Conservation (phyloP, 2,113 vertebrate species). For the Lamprotornis superbus region DNA sequence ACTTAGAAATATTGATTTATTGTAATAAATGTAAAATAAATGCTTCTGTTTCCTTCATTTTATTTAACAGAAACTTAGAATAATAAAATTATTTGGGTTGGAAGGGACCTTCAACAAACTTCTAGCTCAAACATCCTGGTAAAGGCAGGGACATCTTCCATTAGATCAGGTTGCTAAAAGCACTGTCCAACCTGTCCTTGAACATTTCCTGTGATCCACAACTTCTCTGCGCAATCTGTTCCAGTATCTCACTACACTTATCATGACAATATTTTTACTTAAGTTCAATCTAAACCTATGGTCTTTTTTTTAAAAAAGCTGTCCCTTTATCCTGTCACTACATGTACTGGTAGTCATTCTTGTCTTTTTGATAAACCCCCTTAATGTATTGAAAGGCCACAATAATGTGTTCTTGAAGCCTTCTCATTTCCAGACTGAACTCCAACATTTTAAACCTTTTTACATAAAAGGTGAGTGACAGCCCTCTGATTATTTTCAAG, state of each 20-base stretch:
- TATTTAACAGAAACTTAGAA: background rate
- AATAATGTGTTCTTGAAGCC: background rate
- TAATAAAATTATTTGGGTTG: background rate
- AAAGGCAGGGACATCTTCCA: background rate
- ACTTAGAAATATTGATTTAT: background rate
- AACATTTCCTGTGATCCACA: background rate
- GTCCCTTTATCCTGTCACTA: background rate
- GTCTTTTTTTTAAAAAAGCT: background rate
- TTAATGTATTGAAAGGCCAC: background rate
- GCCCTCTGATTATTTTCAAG: background rate
- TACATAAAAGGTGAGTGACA: background rate
- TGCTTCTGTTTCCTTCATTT: background rate
- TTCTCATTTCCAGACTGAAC: background rate
- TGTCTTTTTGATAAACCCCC: background rate
- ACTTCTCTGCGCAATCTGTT: background rate
- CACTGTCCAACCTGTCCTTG: fast-evolving
- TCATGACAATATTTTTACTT: background rate
- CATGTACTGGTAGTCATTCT: background rate
- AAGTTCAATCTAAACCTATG: background rate
- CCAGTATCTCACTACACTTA: background rate
- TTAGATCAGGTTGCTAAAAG: background rate
- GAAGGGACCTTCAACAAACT: background rate
- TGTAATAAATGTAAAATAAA: background rate
- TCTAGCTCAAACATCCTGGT: background rate
- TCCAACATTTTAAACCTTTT: background rate